Evolutionary conservation across 2,888 invertebrate genomes (phyloP), one percentile per base, ranked within the genome.

Genomic region (Ectemnius lituratus): DNA sequence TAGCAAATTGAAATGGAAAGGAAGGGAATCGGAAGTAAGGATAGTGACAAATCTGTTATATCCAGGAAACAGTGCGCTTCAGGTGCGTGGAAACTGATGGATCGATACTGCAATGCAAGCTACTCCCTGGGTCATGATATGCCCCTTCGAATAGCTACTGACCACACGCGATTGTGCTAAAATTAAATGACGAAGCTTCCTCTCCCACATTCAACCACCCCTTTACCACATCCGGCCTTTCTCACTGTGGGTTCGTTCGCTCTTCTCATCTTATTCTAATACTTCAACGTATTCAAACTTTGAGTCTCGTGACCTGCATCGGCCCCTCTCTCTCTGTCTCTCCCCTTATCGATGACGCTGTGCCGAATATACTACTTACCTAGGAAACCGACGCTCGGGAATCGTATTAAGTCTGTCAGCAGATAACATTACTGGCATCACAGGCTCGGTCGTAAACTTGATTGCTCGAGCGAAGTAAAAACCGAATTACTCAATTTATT

Each of bases 31-130:
- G 49, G 62, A 47, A 27, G 28, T 28, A 73, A 45, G 59, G 65
- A 61, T 62, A 23, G 14, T 18, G 52, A 67, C 62, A 18, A 46
- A 66, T 65, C 66, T 76, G 76, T 69, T 60, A 62, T 28, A 23
- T 61, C 46, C 28, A 61, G 47, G 62, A 73, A 75, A 78, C 78
- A 73, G 70, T 71, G 74, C 67, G 74, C 70, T 81, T 78, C 78
- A 82, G 83, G 84, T 85, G 85, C 84, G 85, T 85, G 66, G 80
- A 75, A 79, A 78, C 47, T 28, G n/a, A n/a, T n/a, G 77, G 85
- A 86, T 86, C 86, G 86, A 86, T 86, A 86, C 78, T 85, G 85
- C 84, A 86, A 83, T 85, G 85, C 84, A 86, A 83, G 76, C 80
- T 73, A 77, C 81, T 83, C 76, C 75, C 79, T 79, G 80, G 81